Base-by-base conservation (phyloP, 2,797 vertebrate species). In the Pelochelys cantorii region DNA sequence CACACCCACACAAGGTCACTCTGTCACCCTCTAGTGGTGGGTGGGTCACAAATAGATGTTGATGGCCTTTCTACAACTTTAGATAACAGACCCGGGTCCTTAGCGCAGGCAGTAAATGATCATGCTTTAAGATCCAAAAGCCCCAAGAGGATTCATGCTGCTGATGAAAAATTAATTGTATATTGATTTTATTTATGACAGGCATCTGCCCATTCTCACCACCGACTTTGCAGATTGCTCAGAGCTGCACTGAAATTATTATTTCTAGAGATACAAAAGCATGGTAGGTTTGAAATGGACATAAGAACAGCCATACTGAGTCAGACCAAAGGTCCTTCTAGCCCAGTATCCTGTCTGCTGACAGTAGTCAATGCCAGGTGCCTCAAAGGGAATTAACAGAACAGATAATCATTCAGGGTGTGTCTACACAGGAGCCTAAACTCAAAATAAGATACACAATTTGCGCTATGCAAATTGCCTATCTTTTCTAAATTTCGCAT, bases 141-240 rank as follows among this genome's bases (percentile, higher is more conserved):
- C 62, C 80, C 87, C 53, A n/a, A 42, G 42, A 42, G 90, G 77
- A 89, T 88, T 37, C 37, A 93, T 42, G 31, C 10, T 3, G n/a
- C 82, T 79, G 84, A 59, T 23, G 91, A 88, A 74, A 87, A 94
- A 92, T 77, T 54, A 60, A 81, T 27, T 14, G 84, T 74, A 83
- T 0, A 0, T 7, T 48, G 18, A 85, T 60, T 25, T 90, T 80
- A 52, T 74, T 89, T 88, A 54, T 60, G 60, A 94, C 17, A 11
- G 68, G 81, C 86, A 85, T 68, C 56, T 68, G 48, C 10, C 84
- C 80, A 93, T 48, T 84, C 80, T 90, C 87, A 90, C 88, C 78
- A 81, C n/a, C n/a, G 1, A 2, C 82, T 86, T 92, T 77, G 52
- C 0, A 0, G 42, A 88, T 78, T 93, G 86, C 34, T 65, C 90